Conservation (phyloP, 2,888 invertebrate genomes). For the Cerastis leucographa region DNA sequence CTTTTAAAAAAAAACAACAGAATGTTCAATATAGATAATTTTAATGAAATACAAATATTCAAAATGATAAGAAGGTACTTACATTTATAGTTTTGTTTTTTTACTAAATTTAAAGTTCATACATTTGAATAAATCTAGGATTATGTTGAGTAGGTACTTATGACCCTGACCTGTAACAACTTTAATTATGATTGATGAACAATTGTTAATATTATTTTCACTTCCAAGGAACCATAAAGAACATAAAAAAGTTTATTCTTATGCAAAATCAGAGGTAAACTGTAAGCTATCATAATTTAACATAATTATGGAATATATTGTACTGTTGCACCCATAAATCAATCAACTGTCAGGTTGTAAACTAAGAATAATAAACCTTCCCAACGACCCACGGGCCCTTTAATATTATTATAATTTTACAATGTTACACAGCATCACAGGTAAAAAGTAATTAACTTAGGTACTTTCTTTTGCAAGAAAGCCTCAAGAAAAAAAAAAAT, state of each 20-base stretch:
- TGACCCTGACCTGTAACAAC: slow-evolving; percentile 1
- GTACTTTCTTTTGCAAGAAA: not conserved
- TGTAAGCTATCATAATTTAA: not conserved
- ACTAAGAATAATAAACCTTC: not conserved
- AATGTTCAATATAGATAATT: not conserved
- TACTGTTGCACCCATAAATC: not conserved
- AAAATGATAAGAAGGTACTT: too few species aligned
- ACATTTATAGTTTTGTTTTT: not conserved
- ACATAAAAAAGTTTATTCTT: not conserved
- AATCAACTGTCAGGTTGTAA: not conserved
- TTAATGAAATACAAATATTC: not conserved
- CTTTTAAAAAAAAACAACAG: too few species aligned
- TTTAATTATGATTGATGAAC: not conserved
- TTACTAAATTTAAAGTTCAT: not conserved
- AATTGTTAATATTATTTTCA: not conserved
- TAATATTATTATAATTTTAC: not conserved
- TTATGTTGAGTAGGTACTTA: not conserved
- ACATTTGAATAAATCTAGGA: not conserved
- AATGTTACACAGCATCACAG: slow-evolving; percentile 3
- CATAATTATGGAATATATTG: not conserved
- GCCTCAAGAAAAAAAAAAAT: not conserved
- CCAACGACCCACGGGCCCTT: too few species aligned
- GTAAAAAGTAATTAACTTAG: not conserved
- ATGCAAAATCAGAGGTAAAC: not conserved
- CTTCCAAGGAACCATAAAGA: not conserved